phyloP scores from a whole-genome alignment of 2,888 invertebrate genomes.

The Luperina testacea region DNA sequence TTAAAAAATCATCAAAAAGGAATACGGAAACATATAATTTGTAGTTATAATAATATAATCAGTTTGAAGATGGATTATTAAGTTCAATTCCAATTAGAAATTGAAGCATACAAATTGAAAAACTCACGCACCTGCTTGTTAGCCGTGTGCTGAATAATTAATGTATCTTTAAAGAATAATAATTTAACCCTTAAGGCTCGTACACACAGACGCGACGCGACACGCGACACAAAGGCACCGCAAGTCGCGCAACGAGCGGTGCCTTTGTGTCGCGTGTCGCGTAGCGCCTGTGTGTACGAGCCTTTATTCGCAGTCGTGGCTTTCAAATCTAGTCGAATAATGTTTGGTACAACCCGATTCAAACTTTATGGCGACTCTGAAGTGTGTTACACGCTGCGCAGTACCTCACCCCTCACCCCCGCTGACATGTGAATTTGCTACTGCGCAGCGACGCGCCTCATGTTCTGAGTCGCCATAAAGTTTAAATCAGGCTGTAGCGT shows the following conservation, averaged over 20 bases:
- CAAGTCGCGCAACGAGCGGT: too few relatives aligned
- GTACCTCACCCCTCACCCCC: too few relatives aligned
- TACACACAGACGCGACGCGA: too few relatives aligned
- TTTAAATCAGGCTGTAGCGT: too few relatives aligned
- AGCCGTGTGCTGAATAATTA: constrained; percentile 9
- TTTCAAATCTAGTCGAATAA: constrained; percentile 10
- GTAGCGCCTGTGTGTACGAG: too few relatives aligned
- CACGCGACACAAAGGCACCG: too few relatives aligned
- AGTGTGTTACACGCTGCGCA: too few relatives aligned
- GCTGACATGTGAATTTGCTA: too few relatives aligned
- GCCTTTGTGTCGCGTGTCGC: too few relatives aligned
- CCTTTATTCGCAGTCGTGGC: neutral
- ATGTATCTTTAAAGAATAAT: constrained; percentile 8
- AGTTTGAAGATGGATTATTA: constrained; percentile 1
- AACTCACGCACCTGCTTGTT: constrained; percentile 27
- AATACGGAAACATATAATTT: constrained; percentile 9
- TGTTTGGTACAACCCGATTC: neutral
- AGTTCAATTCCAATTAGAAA: constrained; percentile 33
- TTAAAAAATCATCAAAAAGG: neutral
- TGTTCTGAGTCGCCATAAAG: too few relatives aligned
- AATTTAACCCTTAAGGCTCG: constrained; percentile 4
- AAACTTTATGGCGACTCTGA: too few relatives aligned
- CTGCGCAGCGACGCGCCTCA: too few relatives aligned
- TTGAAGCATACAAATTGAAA: constrained; percentile 16
- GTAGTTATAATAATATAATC: neutral